phyloP scores from a whole-genome alignment of 1,140 invertebrate genomes.

The Drosophila santomea region DNA sequence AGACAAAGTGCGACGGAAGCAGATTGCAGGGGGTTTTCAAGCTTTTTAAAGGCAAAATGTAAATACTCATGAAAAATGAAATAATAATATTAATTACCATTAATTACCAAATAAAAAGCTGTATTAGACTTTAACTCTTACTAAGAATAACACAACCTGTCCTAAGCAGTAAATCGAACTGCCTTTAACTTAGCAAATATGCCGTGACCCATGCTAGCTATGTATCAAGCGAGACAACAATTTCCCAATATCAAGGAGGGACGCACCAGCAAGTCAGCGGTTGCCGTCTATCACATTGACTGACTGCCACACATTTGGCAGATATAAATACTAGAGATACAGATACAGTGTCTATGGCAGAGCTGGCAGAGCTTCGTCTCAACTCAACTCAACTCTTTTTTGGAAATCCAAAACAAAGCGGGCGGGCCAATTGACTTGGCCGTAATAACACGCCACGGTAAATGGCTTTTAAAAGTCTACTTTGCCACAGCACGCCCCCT shows the following conservation, averaged over 20 bases:
- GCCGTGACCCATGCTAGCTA: slow-evolving; percentile 75
- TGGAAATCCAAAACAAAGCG: slow-evolving; percentile 51
- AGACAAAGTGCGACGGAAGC: no score
- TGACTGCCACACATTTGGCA: slow-evolving; percentile 77
- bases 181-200: slow-evolving; percentile 53
- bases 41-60: no score
- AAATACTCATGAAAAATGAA: no score
- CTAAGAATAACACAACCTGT: background rate
- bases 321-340: slow-evolving; percentile 54
- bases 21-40: no score
- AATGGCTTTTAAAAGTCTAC: slow-evolving; percentile 83
- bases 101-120: no score
- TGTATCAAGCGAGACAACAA: slow-evolving; percentile 5
- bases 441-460: slow-evolving; percentile 80
- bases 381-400: slow-evolving; percentile 19
- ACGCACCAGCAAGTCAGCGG: slow-evolving; percentile 44
- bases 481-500: slow-evolving; percentile 74
- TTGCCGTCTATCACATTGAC: slow-evolving; percentile 78
- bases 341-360: slow-evolving; percentile 42
- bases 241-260: slow-evolving; percentile 11
- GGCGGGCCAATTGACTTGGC: slow-evolving; percentile 76
- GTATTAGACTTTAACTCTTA: background rate
- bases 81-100: no score
- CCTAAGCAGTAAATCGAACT: slow-evolving; percentile 3
- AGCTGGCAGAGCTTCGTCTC: slow-evolving; percentile 21